Conservation (phyloP, 1,140 invertebrate genomes). For the Drosophila littoralis region DNA sequence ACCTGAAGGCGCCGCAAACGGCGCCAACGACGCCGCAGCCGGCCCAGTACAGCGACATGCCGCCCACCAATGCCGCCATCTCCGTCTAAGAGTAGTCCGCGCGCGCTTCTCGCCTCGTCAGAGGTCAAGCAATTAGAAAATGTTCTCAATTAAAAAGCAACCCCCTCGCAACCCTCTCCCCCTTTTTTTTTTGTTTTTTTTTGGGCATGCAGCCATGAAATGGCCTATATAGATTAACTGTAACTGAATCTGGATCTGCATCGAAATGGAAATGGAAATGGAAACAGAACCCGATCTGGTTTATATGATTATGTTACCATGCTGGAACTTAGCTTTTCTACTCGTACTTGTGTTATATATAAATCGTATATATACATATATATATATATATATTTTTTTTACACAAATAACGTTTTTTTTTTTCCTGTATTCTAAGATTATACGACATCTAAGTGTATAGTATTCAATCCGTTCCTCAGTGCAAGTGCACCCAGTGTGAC, state of each 20-base stretch:
- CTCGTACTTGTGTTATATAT: constrained; percentile 70
- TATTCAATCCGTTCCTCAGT: constrained; percentile 78
- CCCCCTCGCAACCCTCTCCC: background rate
- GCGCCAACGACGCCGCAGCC: constrained; percentile 45
- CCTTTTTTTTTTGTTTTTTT: background rate
- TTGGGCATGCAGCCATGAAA: constrained; percentile 28
- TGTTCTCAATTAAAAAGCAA: background rate
- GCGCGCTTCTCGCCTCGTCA: background rate
- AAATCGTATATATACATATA: constrained; percentile 18
- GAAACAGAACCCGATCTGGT: constrained; percentile 13
- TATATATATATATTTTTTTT: background rate
- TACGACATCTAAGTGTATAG: constrained; percentile 72
- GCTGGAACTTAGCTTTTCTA: constrained; percentile 61
- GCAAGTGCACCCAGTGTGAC: constrained; percentile 23
- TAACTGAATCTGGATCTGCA: background rate
- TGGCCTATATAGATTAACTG: constrained; percentile 2
- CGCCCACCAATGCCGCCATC: constrained; percentile 70
- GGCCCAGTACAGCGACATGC: constrained; percentile 60
- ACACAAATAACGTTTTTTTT: constrained; percentile 20
- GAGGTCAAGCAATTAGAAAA: background rate
- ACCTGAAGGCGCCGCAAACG: constrained; percentile 19
- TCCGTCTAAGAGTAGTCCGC: constrained; percentile 57
- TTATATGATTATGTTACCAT: constrained; percentile 5
- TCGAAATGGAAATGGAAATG: background rate
- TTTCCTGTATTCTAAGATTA: constrained; percentile 24